Evolutionary conservation across 1,140 invertebrate genomes (phyloP).

Genomic region (Steinernema khuongi): DNA sequence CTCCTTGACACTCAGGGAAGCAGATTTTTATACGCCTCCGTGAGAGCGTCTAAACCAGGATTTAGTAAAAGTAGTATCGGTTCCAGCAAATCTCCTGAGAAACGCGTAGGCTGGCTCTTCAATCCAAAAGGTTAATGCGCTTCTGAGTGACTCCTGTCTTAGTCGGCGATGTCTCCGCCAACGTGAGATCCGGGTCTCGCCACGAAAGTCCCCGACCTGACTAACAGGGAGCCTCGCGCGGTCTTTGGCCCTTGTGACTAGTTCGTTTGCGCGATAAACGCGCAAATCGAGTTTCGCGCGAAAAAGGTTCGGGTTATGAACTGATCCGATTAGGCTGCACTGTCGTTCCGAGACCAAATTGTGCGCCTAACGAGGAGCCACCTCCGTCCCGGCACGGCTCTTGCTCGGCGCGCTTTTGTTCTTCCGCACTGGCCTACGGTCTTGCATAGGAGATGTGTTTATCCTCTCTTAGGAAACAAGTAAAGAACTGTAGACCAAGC

Average conservation of each 20-base stretch:
- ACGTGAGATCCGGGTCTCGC: not conserved
- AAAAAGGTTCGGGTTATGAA: not conserved
- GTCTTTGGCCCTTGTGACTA: not conserved
- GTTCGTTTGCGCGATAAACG: conserved; percentile 7
- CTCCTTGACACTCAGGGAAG: too few species aligned
- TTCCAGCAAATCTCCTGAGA: too few species aligned
- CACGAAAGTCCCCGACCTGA: not conserved
- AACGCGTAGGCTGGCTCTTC: too few species aligned
- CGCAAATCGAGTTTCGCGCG: not conserved
- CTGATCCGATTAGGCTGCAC: not conserved
- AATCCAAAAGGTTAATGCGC: too few species aligned
- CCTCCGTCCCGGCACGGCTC: not conserved
- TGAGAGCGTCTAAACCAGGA: too few species aligned
- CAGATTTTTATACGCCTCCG: too few species aligned
- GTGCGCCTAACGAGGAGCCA: not conserved
- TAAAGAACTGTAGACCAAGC: too few species aligned
- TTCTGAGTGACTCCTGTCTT: too few species aligned
- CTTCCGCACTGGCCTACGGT: not conserved
- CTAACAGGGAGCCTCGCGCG: not conserved
- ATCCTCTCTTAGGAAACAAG: too few species aligned
- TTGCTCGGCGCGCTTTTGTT: not conserved
- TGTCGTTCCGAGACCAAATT: not conserved
- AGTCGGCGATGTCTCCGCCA: too few species aligned
- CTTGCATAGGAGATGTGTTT: not conserved
- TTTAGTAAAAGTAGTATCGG: too few species aligned